Percentiles rank a stretch among this genome's conserved stretches.
These are phyloP conservation scores for Argyrosomus japonicus DNA, from an alignment of 2,113 vertebrate species.

Conservation along the genomic window DNA sequence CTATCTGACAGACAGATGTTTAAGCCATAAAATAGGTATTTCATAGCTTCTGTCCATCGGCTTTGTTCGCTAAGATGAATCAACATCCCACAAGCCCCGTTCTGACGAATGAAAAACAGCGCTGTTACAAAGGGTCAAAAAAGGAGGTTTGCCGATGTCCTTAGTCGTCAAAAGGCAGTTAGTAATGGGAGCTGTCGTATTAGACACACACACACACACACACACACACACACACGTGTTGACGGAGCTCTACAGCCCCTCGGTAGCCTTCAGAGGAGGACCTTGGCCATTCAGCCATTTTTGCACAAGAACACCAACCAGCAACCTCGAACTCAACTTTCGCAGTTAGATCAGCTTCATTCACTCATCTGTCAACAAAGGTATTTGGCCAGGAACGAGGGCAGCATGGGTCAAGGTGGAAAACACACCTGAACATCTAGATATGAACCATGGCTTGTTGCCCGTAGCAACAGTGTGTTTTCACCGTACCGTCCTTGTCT, in stretches of 20 bases:
- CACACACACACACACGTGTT: slow-evolving; percentile 8
- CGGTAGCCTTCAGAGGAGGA: slow-evolving; percentile 27
- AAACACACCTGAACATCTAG: slow-evolving; percentile 36
- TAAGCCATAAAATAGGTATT: slow-evolving; percentile 40
- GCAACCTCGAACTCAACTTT: background rate
- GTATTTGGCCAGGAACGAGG: slow-evolving; percentile 15
- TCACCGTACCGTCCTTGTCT: slow-evolving; percentile 17
- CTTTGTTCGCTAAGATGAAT: slow-evolving; percentile 66
- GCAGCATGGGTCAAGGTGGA: slow-evolving; percentile 45
- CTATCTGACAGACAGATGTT: slow-evolving; percentile 17
- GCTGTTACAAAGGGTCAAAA: slow-evolving; percentile 57
- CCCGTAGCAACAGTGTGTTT: slow-evolving; percentile 45
- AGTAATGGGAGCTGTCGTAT: slow-evolving; percentile 3
- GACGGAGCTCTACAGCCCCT: slow-evolving; percentile 21
- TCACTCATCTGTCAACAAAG: slow-evolving; percentile 18
- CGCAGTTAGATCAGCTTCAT: slow-evolving; percentile 7
- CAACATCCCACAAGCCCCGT: slow-evolving; percentile 42
- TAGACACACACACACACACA: background rate
- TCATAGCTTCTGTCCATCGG: slow-evolving; percentile 16
- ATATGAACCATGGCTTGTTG: slow-evolving; percentile 21
- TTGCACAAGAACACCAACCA: slow-evolving; percentile 40
- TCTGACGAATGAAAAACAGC: slow-evolving; percentile 54
- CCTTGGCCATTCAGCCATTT: slow-evolving; percentile 54
- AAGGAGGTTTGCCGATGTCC: slow-evolving; percentile 42
- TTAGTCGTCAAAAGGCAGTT: slow-evolving; percentile 54